These are phyloP conservation scores for Drosophila tropicalis DNA, from an alignment of 1,140 invertebrate genomes.

Conservation along the genomic window DNA sequence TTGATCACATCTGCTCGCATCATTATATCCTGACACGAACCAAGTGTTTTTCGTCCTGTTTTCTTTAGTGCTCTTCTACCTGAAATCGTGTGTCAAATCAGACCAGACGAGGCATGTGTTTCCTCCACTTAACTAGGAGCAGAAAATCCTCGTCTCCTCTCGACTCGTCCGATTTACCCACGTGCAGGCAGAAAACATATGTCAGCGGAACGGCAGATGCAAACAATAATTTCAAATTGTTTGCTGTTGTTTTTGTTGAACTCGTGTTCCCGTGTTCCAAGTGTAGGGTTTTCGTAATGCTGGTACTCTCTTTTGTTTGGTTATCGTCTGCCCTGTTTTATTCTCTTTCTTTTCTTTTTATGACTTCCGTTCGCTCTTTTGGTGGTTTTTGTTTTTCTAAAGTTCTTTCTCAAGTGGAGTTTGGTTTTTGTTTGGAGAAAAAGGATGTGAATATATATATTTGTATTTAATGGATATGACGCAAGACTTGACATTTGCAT, in stretches of 20 bases:
- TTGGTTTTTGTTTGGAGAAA: slow-evolving; percentile 26
- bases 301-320: slow-evolving; percentile 44
- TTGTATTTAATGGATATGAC: slow-evolving; percentile 4
- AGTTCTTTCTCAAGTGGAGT: slow-evolving; percentile 42
- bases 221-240: slow-evolving; percentile 37
- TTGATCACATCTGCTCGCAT: slow-evolving; percentile 33
- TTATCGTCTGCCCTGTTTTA: slow-evolving; percentile 39
- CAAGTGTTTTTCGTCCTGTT: slow-evolving; percentile 25
- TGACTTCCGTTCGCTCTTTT: slow-evolving; percentile 53
- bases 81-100: slow-evolving; percentile 24
- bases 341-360: slow-evolving; percentile 30
- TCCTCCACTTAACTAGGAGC: slow-evolving; percentile 34
- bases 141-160: not conserved
- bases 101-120: slow-evolving; percentile 25
- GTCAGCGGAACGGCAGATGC: slow-evolving; percentile 48
- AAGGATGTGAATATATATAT: slow-evolving; percentile 32
- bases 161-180: slow-evolving; percentile 42
- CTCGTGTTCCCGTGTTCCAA: slow-evolving; percentile 24
- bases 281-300: slow-evolving; percentile 21
- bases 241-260: slow-evolving; percentile 27
- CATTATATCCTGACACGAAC: slow-evolving; percentile 43
- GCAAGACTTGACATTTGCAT: slow-evolving; percentile 13
- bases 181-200: slow-evolving; percentile 50
- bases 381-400: slow-evolving; percentile 24
- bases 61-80: slow-evolving; percentile 21